Conservation (phyloP, 2,888 invertebrate genomes). For the Nezara viridula region DNA sequence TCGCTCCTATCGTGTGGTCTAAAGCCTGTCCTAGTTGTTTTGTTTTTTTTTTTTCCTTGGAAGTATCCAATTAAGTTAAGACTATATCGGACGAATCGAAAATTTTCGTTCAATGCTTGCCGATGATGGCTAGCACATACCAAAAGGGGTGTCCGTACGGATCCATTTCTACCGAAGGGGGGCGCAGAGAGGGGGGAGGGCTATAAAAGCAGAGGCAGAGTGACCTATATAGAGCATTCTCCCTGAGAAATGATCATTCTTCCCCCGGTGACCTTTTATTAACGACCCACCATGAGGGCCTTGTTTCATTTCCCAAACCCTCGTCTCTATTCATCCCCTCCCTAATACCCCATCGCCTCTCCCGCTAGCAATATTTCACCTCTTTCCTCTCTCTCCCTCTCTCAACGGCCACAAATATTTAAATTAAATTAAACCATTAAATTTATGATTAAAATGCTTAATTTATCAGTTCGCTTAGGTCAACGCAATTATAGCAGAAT, state of each 20-base stretch:
- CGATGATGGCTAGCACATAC: no score
- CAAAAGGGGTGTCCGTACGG: no score
- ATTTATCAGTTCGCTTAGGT: no score
- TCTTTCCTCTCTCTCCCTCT: background rate
- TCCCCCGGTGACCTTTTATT: slow-evolving; percentile 14
- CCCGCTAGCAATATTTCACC: background rate
- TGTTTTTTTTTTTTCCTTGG: no score
- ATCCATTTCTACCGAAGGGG: background rate
- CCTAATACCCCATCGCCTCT: background rate
- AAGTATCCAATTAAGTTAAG: background rate
- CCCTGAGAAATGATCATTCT: slow-evolving; percentile 7
- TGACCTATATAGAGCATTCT: slow-evolving; percentile 20
- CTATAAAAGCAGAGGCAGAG: background rate
- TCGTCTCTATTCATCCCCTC: background rate
- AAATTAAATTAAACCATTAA: no score
- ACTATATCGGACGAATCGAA: no score
- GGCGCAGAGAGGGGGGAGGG: background rate
- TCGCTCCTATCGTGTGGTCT: no score
- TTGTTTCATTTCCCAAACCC: slow-evolving; percentile 24
- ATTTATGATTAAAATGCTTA: no score
- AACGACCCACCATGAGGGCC: background rate
- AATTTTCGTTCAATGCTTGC: no score
- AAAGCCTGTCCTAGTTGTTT: no score
- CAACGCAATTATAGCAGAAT: no score
- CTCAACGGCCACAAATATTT: no score